A percentile compares a stretch with the other conserved stretches of the same genome.
phyloP scores from a whole-genome alignment of 2,888 invertebrate genomes.

The Eupsilia transversa region DNA sequence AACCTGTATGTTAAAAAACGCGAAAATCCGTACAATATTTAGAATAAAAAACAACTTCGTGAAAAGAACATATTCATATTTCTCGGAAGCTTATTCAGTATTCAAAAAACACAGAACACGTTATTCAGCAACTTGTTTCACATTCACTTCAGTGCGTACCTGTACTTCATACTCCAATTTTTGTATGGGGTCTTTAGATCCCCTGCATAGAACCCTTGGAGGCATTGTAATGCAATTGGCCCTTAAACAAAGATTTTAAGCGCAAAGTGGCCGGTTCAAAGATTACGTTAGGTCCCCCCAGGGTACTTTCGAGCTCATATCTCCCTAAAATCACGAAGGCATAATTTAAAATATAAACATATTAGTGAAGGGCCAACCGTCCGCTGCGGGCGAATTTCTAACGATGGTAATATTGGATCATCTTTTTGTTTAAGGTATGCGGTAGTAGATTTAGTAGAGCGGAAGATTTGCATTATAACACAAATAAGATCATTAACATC shows the following conservation, averaged over 20 bases:
- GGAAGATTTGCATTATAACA: conserved; percentile 20
- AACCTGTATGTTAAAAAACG: no score
- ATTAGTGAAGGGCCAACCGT: conserved; percentile 78
- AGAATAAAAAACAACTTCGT: neutral
- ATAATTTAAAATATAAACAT: conserved; percentile 83
- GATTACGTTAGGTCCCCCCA: conserved; percentile 77
- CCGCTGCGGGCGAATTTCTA: conserved; percentile 73
- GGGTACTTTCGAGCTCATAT: conserved; percentile 81
- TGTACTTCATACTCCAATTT: conserved; percentile 48
- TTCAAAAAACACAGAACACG: conserved; percentile 41
- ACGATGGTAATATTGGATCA: conserved; percentile 63
- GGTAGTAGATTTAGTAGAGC: conserved; percentile 43
- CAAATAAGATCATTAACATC: conserved; percentile 17
- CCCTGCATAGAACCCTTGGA: conserved; percentile 63
- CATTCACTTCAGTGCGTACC: conserved; percentile 29
- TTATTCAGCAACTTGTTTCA: conserved; percentile 44
- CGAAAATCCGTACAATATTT: neutral
- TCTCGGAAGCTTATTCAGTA: conserved; percentile 36
- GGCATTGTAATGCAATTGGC: conserved; percentile 77
- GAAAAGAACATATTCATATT: conserved; percentile 23
- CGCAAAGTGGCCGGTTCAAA: conserved; percentile 76
- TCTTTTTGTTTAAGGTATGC: conserved; percentile 44
- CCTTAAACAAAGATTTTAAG: conserved; percentile 79
- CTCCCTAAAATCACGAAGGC: conserved; percentile 82
- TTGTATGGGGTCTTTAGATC: conserved; percentile 55